Conservation (phyloP, 2,797 vertebrate species). For the Aulostomus chinensis region DNA sequence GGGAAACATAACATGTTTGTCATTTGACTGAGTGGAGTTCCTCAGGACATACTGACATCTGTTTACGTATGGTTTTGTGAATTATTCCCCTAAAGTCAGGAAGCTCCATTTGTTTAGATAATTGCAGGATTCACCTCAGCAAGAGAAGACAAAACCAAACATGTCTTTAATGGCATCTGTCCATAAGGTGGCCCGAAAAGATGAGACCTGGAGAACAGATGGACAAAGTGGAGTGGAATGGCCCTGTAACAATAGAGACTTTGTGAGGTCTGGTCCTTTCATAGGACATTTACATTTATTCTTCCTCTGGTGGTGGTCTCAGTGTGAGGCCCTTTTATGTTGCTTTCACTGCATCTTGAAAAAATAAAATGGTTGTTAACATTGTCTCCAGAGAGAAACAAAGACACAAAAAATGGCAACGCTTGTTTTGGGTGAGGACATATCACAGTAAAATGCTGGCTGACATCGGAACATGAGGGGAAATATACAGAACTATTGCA, state of each 20-base stretch:
- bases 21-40: too few species aligned
- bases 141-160: slow-evolving; percentile 59
- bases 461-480: too few species aligned
- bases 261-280: slow-evolving; percentile 63
- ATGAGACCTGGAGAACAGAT: slow-evolving; percentile 71
- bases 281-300: slow-evolving; percentile 60
- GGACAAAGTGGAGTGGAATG: slow-evolving; percentile 55
- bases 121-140: slow-evolving; percentile 31
- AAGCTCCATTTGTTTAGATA: slow-evolving; percentile 43
- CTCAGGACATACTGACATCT: not conserved
- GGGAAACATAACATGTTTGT: too few species aligned
- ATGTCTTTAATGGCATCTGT: slow-evolving; percentile 57
- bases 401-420: slow-evolving; percentile 46
- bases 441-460: not conserved
- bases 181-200: slow-evolving; percentile 61
- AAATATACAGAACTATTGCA: too few species aligned
- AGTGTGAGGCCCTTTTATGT: slow-evolving; percentile 56
- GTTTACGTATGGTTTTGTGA: slow-evolving; percentile 4
- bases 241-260: slow-evolving; percentile 63
- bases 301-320: slow-evolving; percentile 65
- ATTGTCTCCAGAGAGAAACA: slow-evolving; percentile 49
- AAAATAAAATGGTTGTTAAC: slow-evolving; percentile 66
- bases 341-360: slow-evolving; percentile 65
- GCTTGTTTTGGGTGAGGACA: slow-evolving; percentile 53
- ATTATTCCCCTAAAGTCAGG: slow-evolving; percentile 34